A percentile compares a stretch with the other conserved stretches of the same genome.
These are phyloP conservation scores for Batillaria attramentaria DNA, from an alignment of 1,140 invertebrate genomes.

Conservation along the genomic window DNA sequence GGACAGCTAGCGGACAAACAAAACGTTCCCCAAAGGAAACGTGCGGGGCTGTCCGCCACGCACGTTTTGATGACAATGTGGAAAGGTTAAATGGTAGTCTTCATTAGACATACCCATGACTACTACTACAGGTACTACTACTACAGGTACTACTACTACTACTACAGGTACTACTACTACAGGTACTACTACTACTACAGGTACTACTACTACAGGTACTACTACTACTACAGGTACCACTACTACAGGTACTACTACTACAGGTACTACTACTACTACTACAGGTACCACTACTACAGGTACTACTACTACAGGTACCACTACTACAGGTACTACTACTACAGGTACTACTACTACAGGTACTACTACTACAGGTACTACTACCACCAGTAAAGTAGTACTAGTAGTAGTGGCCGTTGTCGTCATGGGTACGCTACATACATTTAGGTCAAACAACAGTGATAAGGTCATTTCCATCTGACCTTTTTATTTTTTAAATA, in stretches of 20 bases:
- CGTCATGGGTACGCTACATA: no score
- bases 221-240: slow-evolving; percentile 10
- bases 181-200: not conserved
- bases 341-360: no score
- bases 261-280: not conserved
- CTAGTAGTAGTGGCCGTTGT: no score
- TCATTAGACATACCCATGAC: not conserved
- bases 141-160: not conserved
- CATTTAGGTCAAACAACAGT: no score
- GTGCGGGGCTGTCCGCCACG: no score
- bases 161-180: not conserved
- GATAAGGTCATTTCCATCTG: no score
- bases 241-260: not conserved
- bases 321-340: slow-evolving; percentile 1
- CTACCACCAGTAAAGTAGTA: not conserved
- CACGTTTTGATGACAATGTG: no score
- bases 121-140: not conserved
- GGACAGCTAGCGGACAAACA: no score
- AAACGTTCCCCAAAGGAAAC: no score
- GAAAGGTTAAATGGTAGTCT: not conserved
- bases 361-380: not conserved
- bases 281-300: not conserved
- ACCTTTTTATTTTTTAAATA: no score
- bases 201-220: slow-evolving; percentile 20
- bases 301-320: not conserved